These are phyloP conservation scores for Drosophila anceps DNA, from an alignment of 2,888 invertebrate species.

Conservation along the genomic window DNA sequence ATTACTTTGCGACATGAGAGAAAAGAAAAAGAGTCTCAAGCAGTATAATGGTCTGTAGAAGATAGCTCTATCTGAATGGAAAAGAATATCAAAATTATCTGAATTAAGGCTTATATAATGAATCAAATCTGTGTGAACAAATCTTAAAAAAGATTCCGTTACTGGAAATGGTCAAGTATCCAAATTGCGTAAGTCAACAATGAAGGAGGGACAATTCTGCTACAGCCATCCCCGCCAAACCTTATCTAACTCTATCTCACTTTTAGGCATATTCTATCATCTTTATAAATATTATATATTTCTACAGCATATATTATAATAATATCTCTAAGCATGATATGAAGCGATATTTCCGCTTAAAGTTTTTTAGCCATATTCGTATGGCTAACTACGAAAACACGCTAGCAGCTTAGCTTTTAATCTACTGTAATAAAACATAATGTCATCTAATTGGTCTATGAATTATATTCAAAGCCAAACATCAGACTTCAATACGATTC, in stretches of 20 bases:
- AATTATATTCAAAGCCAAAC: background rate
- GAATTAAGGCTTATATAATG: too few relatives aligned
- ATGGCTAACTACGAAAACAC: background rate
- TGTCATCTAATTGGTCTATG: background rate
- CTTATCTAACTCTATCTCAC: background rate
- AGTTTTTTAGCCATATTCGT: background rate
- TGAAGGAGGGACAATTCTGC: background rate
- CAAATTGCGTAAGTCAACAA: background rate
- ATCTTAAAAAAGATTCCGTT: background rate
- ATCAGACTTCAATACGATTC: background rate
- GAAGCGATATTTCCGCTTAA: background rate
- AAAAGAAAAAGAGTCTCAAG: too few relatives aligned
- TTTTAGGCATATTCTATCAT: background rate
- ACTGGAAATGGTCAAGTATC: background rate
- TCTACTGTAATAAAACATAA: background rate
- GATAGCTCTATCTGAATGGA: background rate
- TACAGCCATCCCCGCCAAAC: background rate
- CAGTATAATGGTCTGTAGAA: too few relatives aligned
- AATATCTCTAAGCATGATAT: background rate
- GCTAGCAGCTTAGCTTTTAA: background rate
- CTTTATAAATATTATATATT: background rate
- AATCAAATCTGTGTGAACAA: background rate
- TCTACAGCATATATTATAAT: background rate
- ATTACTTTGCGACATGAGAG: background rate
- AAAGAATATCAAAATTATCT: background rate